Evolutionary conservation across 2,888 invertebrate genomes (phyloP), one percentile per base, ranked within the genome.

Genomic region (Bellardia pandia): DNA sequence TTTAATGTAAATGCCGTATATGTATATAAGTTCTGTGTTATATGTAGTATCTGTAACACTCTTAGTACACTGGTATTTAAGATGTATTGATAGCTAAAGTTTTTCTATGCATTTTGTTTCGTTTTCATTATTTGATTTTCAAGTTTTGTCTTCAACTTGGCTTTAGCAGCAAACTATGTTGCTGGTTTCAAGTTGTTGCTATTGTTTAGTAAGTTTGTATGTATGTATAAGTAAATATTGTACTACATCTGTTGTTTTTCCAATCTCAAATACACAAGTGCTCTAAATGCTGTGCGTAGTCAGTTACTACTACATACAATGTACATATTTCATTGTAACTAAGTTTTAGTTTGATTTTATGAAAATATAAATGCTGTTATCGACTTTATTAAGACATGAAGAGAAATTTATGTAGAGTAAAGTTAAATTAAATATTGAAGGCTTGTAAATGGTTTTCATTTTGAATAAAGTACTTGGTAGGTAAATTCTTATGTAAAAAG

Each of bases 21-120:
- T 6, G 5, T 60, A 13, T 33, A 1, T 56, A 7, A 8, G 0
- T 56, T 23, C 11, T 23, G 7, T 56, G 8, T 56, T 9, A 16
- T 23, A 23, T 23, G 23, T 23, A 56, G 13, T 23, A 11, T 56
- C 37, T 37, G 16, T 16, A 75, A 48, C 13, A 48, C 33, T 51
- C 45, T 68, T 13, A 4, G 13, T 30, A 78, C 4, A 40, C 40
- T 53, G 45, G 48, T 23, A 51, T 76, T 76, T n/a, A 76, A 76
- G 56, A 58, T 33, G 16, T 69, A 85, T 72, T 56, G 69, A 80
- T 80, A 71, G 56, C 40, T 23, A 58, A 85, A 80, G 74, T 76
- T 71, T 71, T 58, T 30, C 37, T 40, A 66, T 58, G 23, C 23
- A 56, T 72, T 45, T 64, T 66, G 30, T 74, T 62, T 16, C n/a